Base-by-base conservation (phyloP, 2,113 vertebrate species). In the Leucosticte australis region DNA sequence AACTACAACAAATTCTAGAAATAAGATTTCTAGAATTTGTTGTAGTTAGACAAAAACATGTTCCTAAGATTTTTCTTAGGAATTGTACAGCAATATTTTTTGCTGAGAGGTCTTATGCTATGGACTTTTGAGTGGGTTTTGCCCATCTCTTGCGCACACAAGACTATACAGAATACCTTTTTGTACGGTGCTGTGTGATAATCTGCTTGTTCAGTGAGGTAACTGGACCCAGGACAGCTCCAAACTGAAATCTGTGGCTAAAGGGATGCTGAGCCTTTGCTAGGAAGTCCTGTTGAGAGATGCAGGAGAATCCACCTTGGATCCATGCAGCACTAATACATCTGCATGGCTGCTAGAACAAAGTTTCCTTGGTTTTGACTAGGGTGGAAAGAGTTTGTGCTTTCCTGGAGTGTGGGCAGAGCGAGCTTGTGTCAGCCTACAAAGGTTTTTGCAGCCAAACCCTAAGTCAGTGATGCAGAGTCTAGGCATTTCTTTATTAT, bases 401-500 rank as follows among this genome's bases (percentile, higher is more conserved):
- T 97, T 95, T 91, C 91, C 94, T 93, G 89, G 60, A 90, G 89
- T 83, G 89, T 92, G 76, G 94, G 95, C 91, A 95, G 89, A 77
- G 47, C 0, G 0, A 91, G 76, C 52, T 55, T 87, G 47, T 95
- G 80, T 94, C 86, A 93, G 92, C 60, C 92, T 91, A 89, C 83
- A 95, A 83, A 84, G 46, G 8, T 5, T 89, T 90, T 68, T 95
- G 89, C 64, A 93, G 96, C 95, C 95, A 96, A 96, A 97, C 92
- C 92, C 68, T 84, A 75, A 89, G 44, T 83, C 47, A 75, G 89
- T 97, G 96, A 97, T 90, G 89, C 95, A 96, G 96, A 97, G 95
- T 95, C 95, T 94, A 95, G 92, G 92, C 92, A 97, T 97, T 95
- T 96, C 89, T 96, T 97, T 95, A 95, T 92, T 94, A 91, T 1